Evolutionary conservation across 2,797 vertebrate genomes (phyloP).

Genomic region (Sebastes trivittatus): DNA sequence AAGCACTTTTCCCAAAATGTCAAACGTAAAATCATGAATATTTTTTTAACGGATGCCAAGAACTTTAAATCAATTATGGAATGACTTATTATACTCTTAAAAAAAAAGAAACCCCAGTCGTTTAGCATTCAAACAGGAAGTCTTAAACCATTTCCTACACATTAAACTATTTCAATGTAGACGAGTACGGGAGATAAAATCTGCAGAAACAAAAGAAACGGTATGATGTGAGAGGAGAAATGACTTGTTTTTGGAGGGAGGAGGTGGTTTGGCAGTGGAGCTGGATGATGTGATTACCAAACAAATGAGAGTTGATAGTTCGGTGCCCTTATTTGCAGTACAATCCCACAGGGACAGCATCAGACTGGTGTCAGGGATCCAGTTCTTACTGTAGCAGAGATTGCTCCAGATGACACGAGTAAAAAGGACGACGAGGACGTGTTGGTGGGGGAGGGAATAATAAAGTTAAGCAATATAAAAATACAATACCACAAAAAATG

Average conservation of each 20-base stretch:
- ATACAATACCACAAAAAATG: constrained; percentile 71
- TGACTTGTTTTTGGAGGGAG: background rate
- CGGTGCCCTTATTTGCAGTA: constrained; percentile 26
- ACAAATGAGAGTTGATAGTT: constrained; percentile 6
- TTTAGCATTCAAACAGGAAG: background rate
- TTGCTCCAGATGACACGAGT: constrained; percentile 29
- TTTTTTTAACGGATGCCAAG: background rate
- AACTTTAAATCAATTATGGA: constrained; percentile 18
- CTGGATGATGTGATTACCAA: constrained; percentile 18
- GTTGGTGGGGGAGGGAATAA: constrained; percentile 56
- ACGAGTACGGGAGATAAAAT: background rate
- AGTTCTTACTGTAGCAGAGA: constrained; percentile 25
- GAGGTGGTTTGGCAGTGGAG: constrained; percentile 49
- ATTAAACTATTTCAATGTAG: constrained; percentile 34
- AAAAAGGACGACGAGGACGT: constrained; percentile 23
- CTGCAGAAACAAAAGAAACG: background rate
- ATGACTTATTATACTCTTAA: constrained; percentile 13
- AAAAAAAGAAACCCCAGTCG: background rate
- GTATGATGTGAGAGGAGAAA: background rate
- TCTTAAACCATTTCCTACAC: constrained; percentile 12
- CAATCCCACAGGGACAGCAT: constrained; percentile 47
- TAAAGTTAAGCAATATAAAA: constrained; percentile 77
- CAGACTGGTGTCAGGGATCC: constrained; percentile 25
- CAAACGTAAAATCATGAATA: background rate
- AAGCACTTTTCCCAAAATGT: background rate